Conservation (phyloP, 92 coral and sea anemone species). For the Montipora capitata region DNA sequence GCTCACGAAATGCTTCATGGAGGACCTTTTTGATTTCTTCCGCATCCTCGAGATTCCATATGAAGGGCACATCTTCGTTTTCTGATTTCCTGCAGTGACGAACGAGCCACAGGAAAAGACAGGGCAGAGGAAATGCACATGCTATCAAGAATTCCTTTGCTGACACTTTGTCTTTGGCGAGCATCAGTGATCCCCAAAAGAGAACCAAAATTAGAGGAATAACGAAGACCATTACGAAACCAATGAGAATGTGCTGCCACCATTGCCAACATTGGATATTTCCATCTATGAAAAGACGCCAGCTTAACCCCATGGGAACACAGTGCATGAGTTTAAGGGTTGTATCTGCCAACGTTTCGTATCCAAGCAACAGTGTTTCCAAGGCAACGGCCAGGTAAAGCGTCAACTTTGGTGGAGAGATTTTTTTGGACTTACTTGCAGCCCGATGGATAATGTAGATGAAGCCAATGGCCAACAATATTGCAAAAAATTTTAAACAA, state of each 20-base stretch:
- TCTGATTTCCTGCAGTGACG: background rate
- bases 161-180: conserved; percentile 35
- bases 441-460: conserved; percentile 36
- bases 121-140: conserved; percentile 41
- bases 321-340: conserved; percentile 67
- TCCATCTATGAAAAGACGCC: conserved; percentile 55
- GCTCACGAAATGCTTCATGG: conserved; percentile 55
- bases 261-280: conserved; percentile 71
- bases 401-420: conserved; percentile 2
- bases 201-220: conserved; percentile 54
- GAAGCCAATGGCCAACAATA: conserved; percentile 23
- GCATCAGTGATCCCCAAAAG: conserved; percentile 58
- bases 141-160: conserved; percentile 49
- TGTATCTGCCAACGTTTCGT: conserved; percentile 62
- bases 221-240: conserved; percentile 13
- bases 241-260: conserved; percentile 63
- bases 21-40: conserved; percentile 47
- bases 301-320: conserved; percentile 25
- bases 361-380: conserved; percentile 65
- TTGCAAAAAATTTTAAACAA: conserved; percentile 50
- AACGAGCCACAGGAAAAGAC: conserved; percentile 16
- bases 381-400: conserved; percentile 41
- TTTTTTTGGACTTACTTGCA: background rate
- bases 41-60: background rate
- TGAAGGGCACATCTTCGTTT: too few species aligned